These are phyloP conservation scores for Epinephelus awoara DNA, from an alignment of 2,797 vertebrate genomes.

Conservation along the genomic window DNA sequence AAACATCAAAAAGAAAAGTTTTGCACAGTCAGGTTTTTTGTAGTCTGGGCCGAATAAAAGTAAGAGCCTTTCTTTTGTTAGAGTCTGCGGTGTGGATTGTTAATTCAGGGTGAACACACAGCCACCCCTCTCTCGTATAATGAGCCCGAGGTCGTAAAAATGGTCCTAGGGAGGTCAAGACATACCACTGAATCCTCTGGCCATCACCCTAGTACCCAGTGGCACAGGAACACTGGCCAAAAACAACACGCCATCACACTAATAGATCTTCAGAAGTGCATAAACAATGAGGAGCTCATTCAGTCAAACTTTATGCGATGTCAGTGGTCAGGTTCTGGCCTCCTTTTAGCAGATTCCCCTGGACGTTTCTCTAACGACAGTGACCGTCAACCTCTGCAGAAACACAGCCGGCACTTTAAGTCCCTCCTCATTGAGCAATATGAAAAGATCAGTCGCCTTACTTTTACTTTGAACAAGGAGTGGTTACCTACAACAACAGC, in stretches of 20 bases:
- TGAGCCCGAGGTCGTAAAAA: constrained; percentile 76
- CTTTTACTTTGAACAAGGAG: constrained; percentile 25
- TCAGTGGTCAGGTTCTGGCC: constrained; percentile 54
- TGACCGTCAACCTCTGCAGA: constrained; percentile 42
- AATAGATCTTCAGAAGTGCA: constrained; percentile 69
- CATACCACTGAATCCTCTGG: constrained; percentile 78
- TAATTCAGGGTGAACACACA: constrained; percentile 75
- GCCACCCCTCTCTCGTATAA: constrained; percentile 69
- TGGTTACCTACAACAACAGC: constrained; percentile 25
- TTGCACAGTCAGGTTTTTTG: constrained; percentile 35
- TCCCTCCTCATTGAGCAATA: constrained; percentile 11
- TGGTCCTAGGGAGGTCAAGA: constrained; percentile 78
- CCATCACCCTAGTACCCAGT: constrained; percentile 79
- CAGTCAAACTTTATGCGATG: constrained; percentile 58
- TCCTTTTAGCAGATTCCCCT: constrained; percentile 48
- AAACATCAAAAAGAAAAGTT: constrained; percentile 35
- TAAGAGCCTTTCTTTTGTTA: constrained; percentile 49
- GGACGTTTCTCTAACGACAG: constrained; percentile 51
- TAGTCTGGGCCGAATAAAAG: constrained; percentile 37
- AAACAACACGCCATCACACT: constrained; percentile 65
- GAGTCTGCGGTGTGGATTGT: constrained; percentile 57
- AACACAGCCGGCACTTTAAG: constrained; percentile 35
- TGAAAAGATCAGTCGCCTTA: constrained; percentile 27
- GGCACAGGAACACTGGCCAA: constrained; percentile 60
- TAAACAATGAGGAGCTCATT: constrained; percentile 67